A percentile compares a stretch with the other conserved stretches of the same genome.
phyloP scores from a whole-genome alignment of 2,797 vertebrate species.

The Anguilla megastoma region DNA sequence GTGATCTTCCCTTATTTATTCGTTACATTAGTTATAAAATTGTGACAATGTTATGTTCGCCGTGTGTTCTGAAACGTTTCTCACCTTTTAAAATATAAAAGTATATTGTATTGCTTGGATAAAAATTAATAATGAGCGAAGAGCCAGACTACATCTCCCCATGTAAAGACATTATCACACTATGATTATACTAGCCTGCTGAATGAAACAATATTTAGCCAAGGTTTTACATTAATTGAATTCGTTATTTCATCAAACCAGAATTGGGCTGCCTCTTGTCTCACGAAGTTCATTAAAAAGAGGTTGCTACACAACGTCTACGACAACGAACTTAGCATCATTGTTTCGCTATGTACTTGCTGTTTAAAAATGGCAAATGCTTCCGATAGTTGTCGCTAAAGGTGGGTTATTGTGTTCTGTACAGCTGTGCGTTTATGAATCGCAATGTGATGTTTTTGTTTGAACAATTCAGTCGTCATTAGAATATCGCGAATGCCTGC shows the following conservation, averaged over 20 bases:
- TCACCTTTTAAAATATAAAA: neutral
- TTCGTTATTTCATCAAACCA: neutral
- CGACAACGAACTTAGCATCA: neutral
- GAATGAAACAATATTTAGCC: neutral
- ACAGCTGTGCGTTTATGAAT: conserved; percentile 13
- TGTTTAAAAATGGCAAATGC: conserved; percentile 7
- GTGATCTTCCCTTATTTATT: neutral
- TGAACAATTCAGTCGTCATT: neutral
- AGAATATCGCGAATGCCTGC: neutral
- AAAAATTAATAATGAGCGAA: neutral
- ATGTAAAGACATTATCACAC: neutral
- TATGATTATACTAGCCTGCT: neutral
- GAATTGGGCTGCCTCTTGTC: neutral
- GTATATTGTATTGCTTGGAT: neutral
- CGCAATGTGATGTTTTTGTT: conserved; percentile 15
- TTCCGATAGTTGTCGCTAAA: conserved; percentile 23
- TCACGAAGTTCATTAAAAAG: neutral
- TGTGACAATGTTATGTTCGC: neutral
- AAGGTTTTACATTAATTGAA: neutral
- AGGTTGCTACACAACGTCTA: neutral
- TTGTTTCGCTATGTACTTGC: neutral
- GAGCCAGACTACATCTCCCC: neutral
- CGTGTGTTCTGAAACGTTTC: neutral
- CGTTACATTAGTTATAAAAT: neutral
- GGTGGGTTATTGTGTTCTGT: neutral